These are phyloP conservation scores for Microctenopoma lineatum DNA, from an alignment of 2,797 vertebrate genomes.

Conservation along the genomic window DNA sequence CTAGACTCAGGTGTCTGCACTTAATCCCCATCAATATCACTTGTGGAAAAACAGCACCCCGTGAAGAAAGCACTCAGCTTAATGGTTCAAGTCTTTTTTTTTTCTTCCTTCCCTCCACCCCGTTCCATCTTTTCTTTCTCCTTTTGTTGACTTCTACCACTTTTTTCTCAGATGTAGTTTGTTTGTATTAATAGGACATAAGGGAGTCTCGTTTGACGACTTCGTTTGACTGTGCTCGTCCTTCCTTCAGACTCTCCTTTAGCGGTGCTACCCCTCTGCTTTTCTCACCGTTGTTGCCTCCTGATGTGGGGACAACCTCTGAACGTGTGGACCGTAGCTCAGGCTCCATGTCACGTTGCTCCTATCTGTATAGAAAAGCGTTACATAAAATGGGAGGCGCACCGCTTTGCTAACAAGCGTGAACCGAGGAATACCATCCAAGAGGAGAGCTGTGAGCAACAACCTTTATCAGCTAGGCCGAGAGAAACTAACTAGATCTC, in stretches of 20 bases:
- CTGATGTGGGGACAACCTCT: constrained; percentile 52
- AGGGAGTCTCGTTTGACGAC: not conserved
- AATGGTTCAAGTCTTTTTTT: constrained; percentile 3
- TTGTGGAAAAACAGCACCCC: constrained; percentile 31
- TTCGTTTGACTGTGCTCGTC: constrained; percentile 11
- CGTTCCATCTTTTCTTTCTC: not conserved
- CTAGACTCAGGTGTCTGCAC: constrained; percentile 50
- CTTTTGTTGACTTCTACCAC: constrained; percentile 13
- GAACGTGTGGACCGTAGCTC: constrained; percentile 51
- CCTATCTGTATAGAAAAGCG: constrained; percentile 63
- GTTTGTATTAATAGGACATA: constrained; percentile 15
- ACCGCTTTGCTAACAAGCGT: constrained; percentile 51
- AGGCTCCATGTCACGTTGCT: constrained; percentile 63
- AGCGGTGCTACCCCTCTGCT: constrained; percentile 37
- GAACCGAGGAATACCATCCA: constrained; percentile 37
- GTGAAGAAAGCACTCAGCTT: constrained; percentile 39
- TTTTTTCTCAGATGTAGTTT: constrained; percentile 5
- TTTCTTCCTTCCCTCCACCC: constrained; percentile 5
- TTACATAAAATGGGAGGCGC: constrained; percentile 69
- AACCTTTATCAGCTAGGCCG: constrained; percentile 1
- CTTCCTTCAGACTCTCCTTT: constrained; percentile 39
- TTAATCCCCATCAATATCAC: constrained; percentile 61
- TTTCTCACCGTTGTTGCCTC: constrained; percentile 29
- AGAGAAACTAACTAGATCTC: not conserved
- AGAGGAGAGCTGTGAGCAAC: constrained; percentile 15